phyloP scores from a whole-genome alignment of 2,888 invertebrate species.

The Orchesella flavescens region DNA sequence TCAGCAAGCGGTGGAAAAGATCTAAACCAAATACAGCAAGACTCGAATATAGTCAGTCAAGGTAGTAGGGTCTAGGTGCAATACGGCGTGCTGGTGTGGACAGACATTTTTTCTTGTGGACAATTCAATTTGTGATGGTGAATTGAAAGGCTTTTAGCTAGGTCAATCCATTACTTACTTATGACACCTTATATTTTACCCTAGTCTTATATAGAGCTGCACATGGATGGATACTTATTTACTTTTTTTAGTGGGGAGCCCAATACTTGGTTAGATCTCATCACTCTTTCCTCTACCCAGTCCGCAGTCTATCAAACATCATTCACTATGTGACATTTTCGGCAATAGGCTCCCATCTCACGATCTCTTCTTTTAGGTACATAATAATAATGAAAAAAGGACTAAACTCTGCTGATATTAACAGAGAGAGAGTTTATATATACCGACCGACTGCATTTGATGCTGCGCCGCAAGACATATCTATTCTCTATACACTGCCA shows the following conservation, averaged over 20 bases:
- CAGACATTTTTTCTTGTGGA: constrained; percentile 22
- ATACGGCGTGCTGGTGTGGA: neutral
- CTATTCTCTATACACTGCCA: too few species aligned
- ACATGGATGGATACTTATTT: too few species aligned
- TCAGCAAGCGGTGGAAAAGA: neutral
- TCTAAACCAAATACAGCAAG: constrained; percentile 11
- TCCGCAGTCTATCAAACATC: neutral
- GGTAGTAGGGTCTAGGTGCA: neutral
- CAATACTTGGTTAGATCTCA: too few species aligned
- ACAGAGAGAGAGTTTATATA: too few species aligned
- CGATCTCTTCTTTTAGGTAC: too few species aligned
- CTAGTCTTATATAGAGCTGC: neutral
- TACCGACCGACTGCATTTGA: too few species aligned
- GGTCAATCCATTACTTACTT: constrained; percentile 72
- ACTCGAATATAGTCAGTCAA: neutral
- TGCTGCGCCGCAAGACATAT: too few species aligned
- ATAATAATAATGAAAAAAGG: too few species aligned
- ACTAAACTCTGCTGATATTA: too few species aligned
- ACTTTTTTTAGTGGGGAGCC: too few species aligned
- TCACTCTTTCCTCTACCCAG: neutral
- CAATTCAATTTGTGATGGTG: constrained; percentile 70
- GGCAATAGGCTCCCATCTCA: too few species aligned
- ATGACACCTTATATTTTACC: constrained; percentile 68
- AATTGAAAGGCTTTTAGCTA: constrained; percentile 72
- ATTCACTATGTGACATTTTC: neutral